Evolutionary conservation across 2,797 vertebrate species (phyloP).

Genomic region (Pseudotriccus pelzelni): DNA sequence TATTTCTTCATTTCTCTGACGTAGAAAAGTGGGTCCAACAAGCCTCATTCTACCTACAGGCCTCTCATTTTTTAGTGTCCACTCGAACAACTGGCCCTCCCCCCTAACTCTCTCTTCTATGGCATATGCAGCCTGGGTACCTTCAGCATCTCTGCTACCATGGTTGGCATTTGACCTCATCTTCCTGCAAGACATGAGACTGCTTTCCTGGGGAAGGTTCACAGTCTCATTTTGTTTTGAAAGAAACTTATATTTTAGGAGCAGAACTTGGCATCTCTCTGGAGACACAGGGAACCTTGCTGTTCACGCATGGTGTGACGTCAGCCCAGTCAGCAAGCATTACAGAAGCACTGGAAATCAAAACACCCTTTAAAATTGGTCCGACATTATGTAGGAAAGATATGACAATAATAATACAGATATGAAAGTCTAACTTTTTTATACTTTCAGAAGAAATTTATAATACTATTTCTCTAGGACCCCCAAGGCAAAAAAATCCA

Average conservation of each 20-base stretch:
- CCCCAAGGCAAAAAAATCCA: not conserved
- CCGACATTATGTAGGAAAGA: not conserved
- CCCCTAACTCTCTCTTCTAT: not conserved
- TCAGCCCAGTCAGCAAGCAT: not conserved
- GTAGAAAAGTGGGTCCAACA: not conserved
- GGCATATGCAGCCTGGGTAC: not conserved
- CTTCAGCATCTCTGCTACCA: not conserved
- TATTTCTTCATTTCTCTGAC: not conserved
- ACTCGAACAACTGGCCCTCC: not conserved
- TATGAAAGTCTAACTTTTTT: not conserved
- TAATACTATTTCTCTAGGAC: not conserved
- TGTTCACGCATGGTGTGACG: not conserved
- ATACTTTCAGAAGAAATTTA: not conserved
- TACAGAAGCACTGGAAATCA: not conserved
- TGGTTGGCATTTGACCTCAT: fast-evolving
- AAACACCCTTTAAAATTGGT: not conserved
- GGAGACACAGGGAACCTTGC: not conserved
- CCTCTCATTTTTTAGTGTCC: not conserved
- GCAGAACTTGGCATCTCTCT: not conserved
- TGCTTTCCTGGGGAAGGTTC: not conserved
- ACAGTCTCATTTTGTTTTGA: not conserved
- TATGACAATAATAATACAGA: not conserved
- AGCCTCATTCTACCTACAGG: not conserved
- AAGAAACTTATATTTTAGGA: not conserved
- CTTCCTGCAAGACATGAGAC: fast-evolving